These are phyloP conservation scores for Aldrovandia affinis DNA, from an alignment of 2,797 vertebrate species.

Conservation along the genomic window DNA sequence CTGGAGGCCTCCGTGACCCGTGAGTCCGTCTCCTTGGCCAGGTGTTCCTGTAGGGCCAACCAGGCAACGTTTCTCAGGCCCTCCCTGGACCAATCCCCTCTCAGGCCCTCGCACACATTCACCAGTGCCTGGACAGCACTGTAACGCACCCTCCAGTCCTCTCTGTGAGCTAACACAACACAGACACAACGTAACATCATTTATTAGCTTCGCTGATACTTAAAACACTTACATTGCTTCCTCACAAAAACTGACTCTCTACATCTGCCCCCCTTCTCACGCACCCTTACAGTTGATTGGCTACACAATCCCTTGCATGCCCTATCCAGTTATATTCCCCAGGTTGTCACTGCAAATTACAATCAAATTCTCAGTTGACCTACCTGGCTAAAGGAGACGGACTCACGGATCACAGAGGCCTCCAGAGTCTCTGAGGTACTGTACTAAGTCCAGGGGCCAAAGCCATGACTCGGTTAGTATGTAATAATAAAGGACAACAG, in stretches of 20 bases:
- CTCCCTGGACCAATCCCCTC: slow-evolving; percentile 49
- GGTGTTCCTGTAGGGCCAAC: slow-evolving; percentile 54
- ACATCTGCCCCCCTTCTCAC: too few relatives aligned
- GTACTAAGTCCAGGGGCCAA: neutral
- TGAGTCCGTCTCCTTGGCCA: slow-evolving; percentile 46
- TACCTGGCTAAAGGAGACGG: slow-evolving; percentile 49
- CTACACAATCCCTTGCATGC: too few relatives aligned
- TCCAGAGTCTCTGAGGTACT: slow-evolving; percentile 55
- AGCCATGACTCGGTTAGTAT: neutral
- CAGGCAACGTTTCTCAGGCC: slow-evolving; percentile 52
- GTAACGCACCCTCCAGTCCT: slow-evolving; percentile 57
- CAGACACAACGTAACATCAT: neutral
- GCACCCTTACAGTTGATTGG: too few relatives aligned
- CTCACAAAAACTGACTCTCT: neutral
- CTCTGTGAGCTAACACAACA: slow-evolving; percentile 48
- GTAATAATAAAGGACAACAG: too few relatives aligned
- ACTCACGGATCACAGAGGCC: slow-evolving; percentile 46
- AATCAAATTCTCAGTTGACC: too few relatives aligned
- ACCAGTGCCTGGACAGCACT: slow-evolving; percentile 60
- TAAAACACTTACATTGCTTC: too few relatives aligned
- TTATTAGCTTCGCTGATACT: neutral
- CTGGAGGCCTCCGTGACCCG: slow-evolving; percentile 44
- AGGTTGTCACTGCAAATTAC: too few relatives aligned
- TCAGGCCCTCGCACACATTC: slow-evolving; percentile 55
- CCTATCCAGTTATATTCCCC: too few relatives aligned